Evolutionary conservation across 2,888 invertebrate genomes (phyloP), one percentile per base, ranked within the genome.

Genomic region (Helicoverpa assulta): DNA sequence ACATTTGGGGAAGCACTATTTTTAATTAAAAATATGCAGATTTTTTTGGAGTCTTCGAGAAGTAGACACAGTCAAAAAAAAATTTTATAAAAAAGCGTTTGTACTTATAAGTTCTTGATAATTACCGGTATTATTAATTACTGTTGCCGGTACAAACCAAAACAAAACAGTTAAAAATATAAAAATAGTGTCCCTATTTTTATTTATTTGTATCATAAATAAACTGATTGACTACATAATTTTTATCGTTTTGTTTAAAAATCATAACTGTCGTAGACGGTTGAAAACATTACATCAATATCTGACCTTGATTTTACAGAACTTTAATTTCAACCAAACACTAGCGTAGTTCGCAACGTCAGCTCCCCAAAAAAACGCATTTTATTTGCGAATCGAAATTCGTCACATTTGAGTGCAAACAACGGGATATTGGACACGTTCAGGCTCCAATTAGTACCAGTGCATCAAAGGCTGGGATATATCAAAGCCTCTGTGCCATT

Each of bases 391-490:
- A 70, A 53, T 19, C 29, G 29, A 19, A 50, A 14, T 26, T 53
- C 10, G 57, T 29, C 33, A 8, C 8, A 18, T 47, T 74, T 61
- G 14, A 52, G 43, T 50, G 12, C 60, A 53, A 61, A 77, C 26
- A 71, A 47, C 60, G n/a, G n/a, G 51, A 61, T 19, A 67, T 52
- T 19, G 55, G 56, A 62, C 57, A 54, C 61, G 72, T n/a, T 47
- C 21, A 58, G 70, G 59, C 70, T n/a, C 83, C 89, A 88, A 88
- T 88, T 88, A 88, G 86, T 70, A 53, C 66, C 69, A 73, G 55
- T 64, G 72, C 81, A 80, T 83, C 86, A 88, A 86, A 88, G 73
- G 67, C n/a, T 6, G 16, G 51, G 73, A 76, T 61, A 75, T 50
- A 16, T 75, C 59, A 68, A 78, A 72, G 80, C 76, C 74, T 78